Base-by-base conservation (phyloP, 1,140 invertebrate species). In the Trichonephila clavipes region DNA sequence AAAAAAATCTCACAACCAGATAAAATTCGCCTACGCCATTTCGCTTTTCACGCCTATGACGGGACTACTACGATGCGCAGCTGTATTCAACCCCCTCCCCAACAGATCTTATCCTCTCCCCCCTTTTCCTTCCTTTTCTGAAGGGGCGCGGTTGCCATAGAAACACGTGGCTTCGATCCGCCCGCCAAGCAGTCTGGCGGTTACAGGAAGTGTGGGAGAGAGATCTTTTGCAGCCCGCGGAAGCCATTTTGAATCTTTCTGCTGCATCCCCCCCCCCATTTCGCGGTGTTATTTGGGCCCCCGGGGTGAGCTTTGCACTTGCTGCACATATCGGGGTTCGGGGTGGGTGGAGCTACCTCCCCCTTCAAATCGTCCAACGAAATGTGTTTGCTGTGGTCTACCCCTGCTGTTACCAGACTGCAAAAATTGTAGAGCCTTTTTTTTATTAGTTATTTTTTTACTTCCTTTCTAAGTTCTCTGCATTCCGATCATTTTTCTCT, bases 91-190 rank as follows among this genome's bases (percentile, higher is more conserved):
- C 62, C 40, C 10, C 24, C 51, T 19, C 28, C 88, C 88, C 44
- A 66, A 44, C 72, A 44, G 58, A 18, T n/a, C 59, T 28, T 51
- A 59, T 62, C 77, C 59, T 28, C 81, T 61, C 21, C 44, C 90
- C 69, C 58, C 34, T 40, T 40, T 40, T 69, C 62, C 77, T 62
- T 90, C 64, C 61, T 69, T 72, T 69, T 44, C n/a, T 51, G 66
- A 87, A 88, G 86, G 92, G 92, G 92, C 51, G 92, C 86, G 92
- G 92, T 93, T 93, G 85, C 92, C 28, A 93, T 93, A 85, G 92
- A 51, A 93, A 93, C 92, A 93, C 92, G 92, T 93, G 92, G 92
- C 92, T 93, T 93, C 92, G 92, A 93, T 93, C 92, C 92, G 51
- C 83, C 92, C 81, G 64, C 92, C 83, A 93, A 86, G 82, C 83